These are phyloP conservation scores for Falcunculus frontatus DNA, from an alignment of 2,113 vertebrate species.

Conservation along the genomic window DNA sequence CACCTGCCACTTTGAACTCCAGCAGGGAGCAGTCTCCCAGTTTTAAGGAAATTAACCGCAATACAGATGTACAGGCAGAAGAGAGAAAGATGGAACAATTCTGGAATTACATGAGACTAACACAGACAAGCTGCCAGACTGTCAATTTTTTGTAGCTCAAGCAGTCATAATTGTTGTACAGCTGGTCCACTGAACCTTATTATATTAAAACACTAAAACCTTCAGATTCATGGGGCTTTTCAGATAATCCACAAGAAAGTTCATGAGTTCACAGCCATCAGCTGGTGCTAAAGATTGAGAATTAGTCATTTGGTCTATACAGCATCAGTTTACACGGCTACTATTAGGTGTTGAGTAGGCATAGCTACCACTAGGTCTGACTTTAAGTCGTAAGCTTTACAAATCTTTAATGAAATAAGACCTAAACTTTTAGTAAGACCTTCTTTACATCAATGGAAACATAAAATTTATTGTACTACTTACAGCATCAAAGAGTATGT, in stretches of 20 bases:
- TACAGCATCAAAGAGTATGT: not conserved
- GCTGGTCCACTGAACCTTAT: constrained; percentile 40
- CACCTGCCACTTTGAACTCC: not conserved
- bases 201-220: constrained; percentile 35
- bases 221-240: constrained; percentile 11
- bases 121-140: constrained; percentile 35
- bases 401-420: not conserved
- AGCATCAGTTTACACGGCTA: not conserved
- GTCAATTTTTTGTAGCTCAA: constrained; percentile 21
- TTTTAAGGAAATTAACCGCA: constrained; percentile 13
- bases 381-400: not conserved
- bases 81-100: constrained; percentile 8
- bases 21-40: not conserved
- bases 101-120: constrained; percentile 19
- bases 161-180: constrained; percentile 49
- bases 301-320: not conserved
- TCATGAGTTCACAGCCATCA: not conserved
- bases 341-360: not conserved
- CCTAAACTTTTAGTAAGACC: not conserved
- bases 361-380: not conserved
- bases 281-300: not conserved
- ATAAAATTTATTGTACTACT: not conserved
- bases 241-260: constrained; percentile 13
- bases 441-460: not conserved
- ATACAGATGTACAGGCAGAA: not conserved